Evolutionary conservation across 92 coral and sea anemone species (phyloP).

Genomic region (Parazoanthus atlanticus): DNA sequence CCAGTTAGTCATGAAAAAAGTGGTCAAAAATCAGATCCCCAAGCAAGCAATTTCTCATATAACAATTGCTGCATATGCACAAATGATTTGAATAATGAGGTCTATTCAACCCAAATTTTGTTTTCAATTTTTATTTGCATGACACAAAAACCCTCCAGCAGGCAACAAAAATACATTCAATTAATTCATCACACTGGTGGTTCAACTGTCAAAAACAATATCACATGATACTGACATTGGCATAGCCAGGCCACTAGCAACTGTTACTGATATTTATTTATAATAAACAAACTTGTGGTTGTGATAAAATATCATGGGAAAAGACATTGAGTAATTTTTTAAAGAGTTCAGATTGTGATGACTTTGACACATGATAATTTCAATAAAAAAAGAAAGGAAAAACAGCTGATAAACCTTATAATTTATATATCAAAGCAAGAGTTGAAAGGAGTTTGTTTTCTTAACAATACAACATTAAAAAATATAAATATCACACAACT

Average conservation of each 20-base stretch:
- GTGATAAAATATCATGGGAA: background rate
- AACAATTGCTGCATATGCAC: background rate
- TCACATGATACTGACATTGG: background rate
- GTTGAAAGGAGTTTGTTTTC: too few species aligned
- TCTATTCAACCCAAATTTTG: background rate
- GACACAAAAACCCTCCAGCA: background rate
- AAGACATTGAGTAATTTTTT: background rate
- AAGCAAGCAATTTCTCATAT: background rate
- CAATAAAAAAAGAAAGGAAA: too few species aligned
- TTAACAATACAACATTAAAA: too few species aligned
- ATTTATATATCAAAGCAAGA: too few species aligned
- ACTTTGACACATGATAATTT: too few species aligned
- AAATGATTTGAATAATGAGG: background rate
- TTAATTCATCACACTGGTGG: background rate
- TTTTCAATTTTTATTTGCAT: background rate
- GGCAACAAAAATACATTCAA: background rate
- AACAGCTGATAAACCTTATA: too few species aligned
- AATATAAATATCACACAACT: too few species aligned
- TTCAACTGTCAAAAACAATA: background rate
- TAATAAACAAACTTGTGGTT: background rate
- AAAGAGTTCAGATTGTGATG: background rate
- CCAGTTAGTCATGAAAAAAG: background rate
- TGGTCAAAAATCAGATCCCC: background rate
- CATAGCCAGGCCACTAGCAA: background rate
- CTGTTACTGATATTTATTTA: background rate